phyloP scores from a whole-genome alignment of 1,140 invertebrate species.

The Ceratina australensis region DNA sequence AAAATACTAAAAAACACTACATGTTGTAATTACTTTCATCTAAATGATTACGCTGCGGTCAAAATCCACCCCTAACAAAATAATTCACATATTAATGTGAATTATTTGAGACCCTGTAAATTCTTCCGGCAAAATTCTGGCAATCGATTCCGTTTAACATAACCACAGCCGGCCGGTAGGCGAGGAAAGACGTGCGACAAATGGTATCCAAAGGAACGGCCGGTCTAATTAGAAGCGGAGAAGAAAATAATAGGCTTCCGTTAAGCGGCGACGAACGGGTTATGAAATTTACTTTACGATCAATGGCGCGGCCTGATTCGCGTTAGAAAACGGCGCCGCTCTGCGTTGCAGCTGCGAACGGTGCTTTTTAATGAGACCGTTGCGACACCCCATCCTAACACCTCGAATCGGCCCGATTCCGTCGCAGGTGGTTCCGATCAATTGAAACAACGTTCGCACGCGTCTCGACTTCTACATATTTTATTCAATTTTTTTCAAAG shows the following conservation, averaged over 20 bases:
- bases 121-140: no score
- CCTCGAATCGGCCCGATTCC: slow-evolving; percentile 18
- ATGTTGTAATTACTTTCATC: no score
- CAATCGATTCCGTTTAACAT: no score
- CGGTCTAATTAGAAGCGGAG: slow-evolving; percentile 50
- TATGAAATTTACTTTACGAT: slow-evolving; percentile 55
- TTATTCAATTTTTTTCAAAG: no score
- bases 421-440: slow-evolving; percentile 21
- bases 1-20: no score
- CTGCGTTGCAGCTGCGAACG: slow-evolving; percentile 11
- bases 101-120: no score
- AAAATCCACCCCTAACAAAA: no score
- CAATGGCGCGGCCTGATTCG: slow-evolving; percentile 49
- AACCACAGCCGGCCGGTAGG: no score
- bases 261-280: slow-evolving; percentile 24
- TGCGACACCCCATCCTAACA: slow-evolving; percentile 37
- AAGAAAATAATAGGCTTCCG: slow-evolving; percentile 52
- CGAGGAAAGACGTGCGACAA: slow-evolving; percentile 3
- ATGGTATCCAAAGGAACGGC: not conserved
- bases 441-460: slow-evolving; percentile 4
- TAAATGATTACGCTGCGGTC: no score
- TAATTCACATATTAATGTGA: no score
- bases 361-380: slow-evolving; percentile 20
- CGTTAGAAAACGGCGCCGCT: not conserved
- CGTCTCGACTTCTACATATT: no score